Conservation (phyloP, 2,113 vertebrate species). For the Pardalotus punctatus region DNA sequence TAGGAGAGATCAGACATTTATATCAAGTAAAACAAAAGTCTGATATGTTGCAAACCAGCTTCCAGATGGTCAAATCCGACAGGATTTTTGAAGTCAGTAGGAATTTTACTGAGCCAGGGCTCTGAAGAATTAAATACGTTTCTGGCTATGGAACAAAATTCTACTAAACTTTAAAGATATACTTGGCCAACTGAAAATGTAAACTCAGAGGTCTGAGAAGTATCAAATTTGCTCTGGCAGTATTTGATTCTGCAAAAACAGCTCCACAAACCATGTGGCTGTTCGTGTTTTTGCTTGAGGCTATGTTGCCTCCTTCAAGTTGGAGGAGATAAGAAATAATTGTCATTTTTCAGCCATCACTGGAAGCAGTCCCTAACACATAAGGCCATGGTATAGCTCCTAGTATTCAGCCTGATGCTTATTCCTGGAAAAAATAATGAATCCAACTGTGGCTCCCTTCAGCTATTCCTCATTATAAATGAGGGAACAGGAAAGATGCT, state of each 20-base stretch:
- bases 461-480: background rate
- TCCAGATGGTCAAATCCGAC: background rate
- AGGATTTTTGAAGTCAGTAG: background rate
- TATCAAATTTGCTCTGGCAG: background rate
- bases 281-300: background rate
- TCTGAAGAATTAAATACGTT: background rate
- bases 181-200: background rate
- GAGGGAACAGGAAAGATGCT: background rate
- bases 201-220: background rate
- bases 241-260: background rate
- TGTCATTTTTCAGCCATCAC: background rate
- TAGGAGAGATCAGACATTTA: background rate
- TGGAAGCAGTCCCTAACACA: background rate
- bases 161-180: background rate
- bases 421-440: background rate
- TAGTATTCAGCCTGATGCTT: background rate
- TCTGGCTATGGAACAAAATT: background rate
- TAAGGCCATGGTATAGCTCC: background rate
- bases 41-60: background rate
- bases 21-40: background rate
- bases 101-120: background rate
- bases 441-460: background rate
- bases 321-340: background rate
- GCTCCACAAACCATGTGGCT: background rate
- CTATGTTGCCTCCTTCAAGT: background rate